Percentiles rank a stretch among this genome's conserved stretches.
Evolutionary conservation across 2,113 vertebrate genomes (phyloP).

Genomic region (Saccopteryx leptura): DNA sequence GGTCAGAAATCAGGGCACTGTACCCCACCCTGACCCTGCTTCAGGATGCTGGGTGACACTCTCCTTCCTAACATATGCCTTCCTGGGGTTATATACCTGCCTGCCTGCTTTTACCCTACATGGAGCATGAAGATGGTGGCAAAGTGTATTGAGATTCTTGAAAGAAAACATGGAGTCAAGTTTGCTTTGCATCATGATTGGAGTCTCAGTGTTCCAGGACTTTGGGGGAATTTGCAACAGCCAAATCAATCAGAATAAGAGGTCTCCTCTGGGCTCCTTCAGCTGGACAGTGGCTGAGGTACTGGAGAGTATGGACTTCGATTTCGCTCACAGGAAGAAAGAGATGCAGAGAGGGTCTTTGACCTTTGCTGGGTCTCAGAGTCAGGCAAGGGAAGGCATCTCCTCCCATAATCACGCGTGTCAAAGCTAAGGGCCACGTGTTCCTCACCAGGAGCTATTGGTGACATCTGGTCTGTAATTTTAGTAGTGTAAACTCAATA

Average conservation of each 20-base stretch:
- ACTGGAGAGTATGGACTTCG: not conserved
- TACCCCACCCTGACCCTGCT: not conserved
- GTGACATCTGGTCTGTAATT: not conserved
- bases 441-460: not conserved
- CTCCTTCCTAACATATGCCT: not conserved
- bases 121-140: not conserved
- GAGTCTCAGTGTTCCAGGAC: no score
- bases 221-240: not conserved
- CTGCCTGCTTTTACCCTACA: not conserved
- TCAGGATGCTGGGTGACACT: rapidly evolving
- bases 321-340: not conserved
- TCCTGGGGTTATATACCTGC: not conserved
- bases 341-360: not conserved
- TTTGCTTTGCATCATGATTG: not conserved
- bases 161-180: not conserved
- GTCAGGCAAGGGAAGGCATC: rapidly evolving
- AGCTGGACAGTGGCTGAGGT: rapidly evolving
- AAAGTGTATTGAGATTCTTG: not conserved
- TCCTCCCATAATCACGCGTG: rapidly evolving
- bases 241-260: not conserved
- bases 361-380: not conserved
- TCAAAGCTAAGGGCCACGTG: not conserved
- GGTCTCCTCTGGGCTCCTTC: not conserved
- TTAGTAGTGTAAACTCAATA: not conserved
- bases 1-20: not conserved